A percentile compares a stretch with the other conserved stretches of the same genome.
phyloP scores from a whole-genome alignment of 2,113 vertebrate species.

The Microcebus jonahi region DNA sequence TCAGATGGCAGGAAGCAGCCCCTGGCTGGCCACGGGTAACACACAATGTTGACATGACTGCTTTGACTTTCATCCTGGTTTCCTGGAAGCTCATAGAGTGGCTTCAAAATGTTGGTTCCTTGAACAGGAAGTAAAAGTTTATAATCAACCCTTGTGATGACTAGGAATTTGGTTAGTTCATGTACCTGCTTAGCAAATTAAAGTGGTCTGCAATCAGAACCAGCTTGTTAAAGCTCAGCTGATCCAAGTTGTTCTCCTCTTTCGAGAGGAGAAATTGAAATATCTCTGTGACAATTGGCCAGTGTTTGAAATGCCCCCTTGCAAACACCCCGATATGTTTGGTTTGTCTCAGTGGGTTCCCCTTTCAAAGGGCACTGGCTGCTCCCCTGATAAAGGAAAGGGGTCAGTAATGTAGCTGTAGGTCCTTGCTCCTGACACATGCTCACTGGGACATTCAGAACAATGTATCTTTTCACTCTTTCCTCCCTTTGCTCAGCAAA shows the following conservation, averaged over 20 bases:
- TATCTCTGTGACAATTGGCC: background rate
- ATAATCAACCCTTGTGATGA: background rate
- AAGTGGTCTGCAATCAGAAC: background rate
- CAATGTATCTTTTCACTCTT: constrained; percentile 40
- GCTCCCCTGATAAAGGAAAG: background rate
- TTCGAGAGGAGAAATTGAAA: constrained; percentile 36
- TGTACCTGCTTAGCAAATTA: constrained; percentile 53
- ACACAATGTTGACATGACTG: background rate
- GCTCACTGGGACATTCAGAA: constrained; percentile 55
- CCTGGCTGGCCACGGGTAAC: constrained; percentile 3
- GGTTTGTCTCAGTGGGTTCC: background rate
- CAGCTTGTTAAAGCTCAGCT: constrained; percentile 56
- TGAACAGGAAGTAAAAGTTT: constrained; percentile 36
- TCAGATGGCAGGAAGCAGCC: constrained; percentile 82
- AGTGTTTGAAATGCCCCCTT: constrained; percentile 65
- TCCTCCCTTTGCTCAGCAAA: background rate
- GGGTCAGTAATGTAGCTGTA: background rate
- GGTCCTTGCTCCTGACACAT: accelerated
- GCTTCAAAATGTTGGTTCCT: constrained; percentile 17
- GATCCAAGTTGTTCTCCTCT: constrained; percentile 28
- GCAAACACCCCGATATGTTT: background rate
- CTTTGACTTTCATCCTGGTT: background rate
- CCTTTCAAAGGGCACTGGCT: constrained; percentile 14
- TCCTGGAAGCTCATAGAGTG: background rate
- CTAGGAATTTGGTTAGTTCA: constrained; percentile 60